Evolutionary conservation across 2,888 invertebrate genomes (phyloP), one percentile per base, ranked within the genome.

Genomic region (Tholera decimalis): DNA sequence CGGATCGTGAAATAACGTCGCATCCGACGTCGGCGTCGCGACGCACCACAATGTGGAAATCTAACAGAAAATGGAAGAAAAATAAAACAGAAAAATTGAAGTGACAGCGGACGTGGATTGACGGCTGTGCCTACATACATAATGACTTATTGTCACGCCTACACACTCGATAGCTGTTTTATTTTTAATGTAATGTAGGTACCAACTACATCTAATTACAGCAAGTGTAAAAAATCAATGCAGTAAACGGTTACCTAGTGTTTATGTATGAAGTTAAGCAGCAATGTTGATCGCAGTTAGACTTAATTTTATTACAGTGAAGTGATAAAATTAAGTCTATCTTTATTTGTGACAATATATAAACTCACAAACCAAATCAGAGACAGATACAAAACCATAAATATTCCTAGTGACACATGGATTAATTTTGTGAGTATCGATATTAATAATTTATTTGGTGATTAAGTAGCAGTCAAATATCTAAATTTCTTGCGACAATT

Each of bases 1-100:
- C 92, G 90, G 88, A 93, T 92, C 88, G 85, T 87, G 88, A 89
- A 89, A 88, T 88, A 87, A 85, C 85, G 82, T 78, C 84, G 83
- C 84, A 85, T 85, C 83, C 85, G 84, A 82, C 82, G 82, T 65
- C 79, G 63, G 64, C 80, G 67, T 57, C 73, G 81, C 76, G 80
- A 73, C 83, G 59, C 64, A 58, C 58, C 61, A 68, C 73, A 67
- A 73, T 68, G 73, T 77, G 74, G 66, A 82, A 81, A 80, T 80
- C 77, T 69, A 70, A 79, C 71, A 75, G 66, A 80, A 83, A 83
- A 82, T 73, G 71, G 71, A 79, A 77, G 83, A 85, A 84, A 73
- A 77, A 75, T 80, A 74, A 41, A 73, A 78, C 73, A 69, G 72
- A 82, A 79, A 83, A 74, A 80, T 72, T 77, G 53, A 73, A 77